Percentiles rank a stretch among this genome's conserved stretches.
phyloP scores from a whole-genome alignment of 2,888 invertebrate genomes.

The Chesias legatella region DNA sequence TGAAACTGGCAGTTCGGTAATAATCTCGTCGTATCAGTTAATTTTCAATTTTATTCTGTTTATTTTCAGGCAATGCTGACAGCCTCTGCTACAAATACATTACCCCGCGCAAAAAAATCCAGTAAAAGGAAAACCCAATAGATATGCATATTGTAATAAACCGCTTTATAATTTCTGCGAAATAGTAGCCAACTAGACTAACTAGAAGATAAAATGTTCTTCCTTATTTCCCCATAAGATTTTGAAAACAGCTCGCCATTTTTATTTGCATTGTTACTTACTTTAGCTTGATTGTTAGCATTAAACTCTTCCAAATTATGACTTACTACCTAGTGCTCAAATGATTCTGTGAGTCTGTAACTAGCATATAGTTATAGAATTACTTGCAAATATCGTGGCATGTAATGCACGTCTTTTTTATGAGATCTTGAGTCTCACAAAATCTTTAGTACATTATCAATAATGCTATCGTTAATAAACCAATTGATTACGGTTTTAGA shows the following conservation, averaged over 20 bases:
- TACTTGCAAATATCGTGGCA: constrained; percentile 38
- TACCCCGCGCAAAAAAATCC: constrained; percentile 87
- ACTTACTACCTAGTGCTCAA: constrained; percentile 9
- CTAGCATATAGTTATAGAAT: constrained; percentile 1
- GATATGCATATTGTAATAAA: constrained; percentile 20
- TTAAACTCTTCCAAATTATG: background rate
- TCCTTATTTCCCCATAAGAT: background rate
- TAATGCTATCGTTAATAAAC: constrained; percentile 1
- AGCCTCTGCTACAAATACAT: constrained; percentile 81
- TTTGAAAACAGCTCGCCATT: constrained; percentile 10
- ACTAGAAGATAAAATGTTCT: too few relatives aligned
- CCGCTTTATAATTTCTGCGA: constrained; percentile 9
- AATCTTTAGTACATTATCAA: constrained; percentile 1
- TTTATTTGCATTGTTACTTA: background rate
- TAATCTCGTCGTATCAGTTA: too few relatives aligned
- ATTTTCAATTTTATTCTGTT: constrained; percentile 61
- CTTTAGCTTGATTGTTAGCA: background rate
- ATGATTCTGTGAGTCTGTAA: background rate
- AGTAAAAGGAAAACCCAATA: constrained; percentile 85
- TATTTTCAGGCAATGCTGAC: constrained; percentile 84
- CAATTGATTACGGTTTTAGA: too few relatives aligned
- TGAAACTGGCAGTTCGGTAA: too few relatives aligned
- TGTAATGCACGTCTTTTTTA: constrained; percentile 52
- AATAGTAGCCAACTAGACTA: background rate
- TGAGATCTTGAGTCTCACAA: constrained; percentile 57